Conservation (phyloP, 2,113 vertebrate genomes). For the Myrmecobius fasciatus region DNA sequence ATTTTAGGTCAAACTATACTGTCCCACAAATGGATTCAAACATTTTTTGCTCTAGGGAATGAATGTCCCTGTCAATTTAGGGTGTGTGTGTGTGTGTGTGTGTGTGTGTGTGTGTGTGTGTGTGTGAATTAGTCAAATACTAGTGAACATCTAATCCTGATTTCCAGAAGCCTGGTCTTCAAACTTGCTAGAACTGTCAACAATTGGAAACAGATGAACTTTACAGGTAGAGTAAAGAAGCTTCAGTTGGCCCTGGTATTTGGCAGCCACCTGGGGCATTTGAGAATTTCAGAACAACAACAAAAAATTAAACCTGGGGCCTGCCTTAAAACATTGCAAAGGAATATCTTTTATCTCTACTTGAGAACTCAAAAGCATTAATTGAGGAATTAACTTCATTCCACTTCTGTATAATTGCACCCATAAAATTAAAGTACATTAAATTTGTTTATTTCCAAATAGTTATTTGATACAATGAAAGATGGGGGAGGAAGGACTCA, state of each 20-base stretch:
- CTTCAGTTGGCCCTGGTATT: constrained; percentile 10
- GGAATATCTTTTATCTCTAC: constrained; percentile 55
- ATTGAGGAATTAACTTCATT: constrained; percentile 38
- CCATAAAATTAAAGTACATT: constrained; percentile 42
- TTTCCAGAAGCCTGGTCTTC: constrained; percentile 21
- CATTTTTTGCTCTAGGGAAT: neutral
- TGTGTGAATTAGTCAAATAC: neutral
- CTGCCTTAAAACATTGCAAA: constrained; percentile 14
- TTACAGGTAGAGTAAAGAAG: constrained; percentile 29
- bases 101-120: neutral
- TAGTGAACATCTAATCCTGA: neutral
- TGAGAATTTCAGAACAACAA: constrained; percentile 32
- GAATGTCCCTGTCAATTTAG: neutral
- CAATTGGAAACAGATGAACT: neutral
- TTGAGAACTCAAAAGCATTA: constrained; percentile 48
- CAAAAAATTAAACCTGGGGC: neutral
- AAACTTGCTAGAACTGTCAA: neutral
- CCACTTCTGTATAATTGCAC: constrained; percentile 46
- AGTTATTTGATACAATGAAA: constrained; percentile 50
- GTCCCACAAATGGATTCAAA: neutral
- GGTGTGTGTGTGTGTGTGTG: neutral
- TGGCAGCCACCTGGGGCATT: constrained; percentile 19
- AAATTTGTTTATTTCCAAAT: constrained; percentile 47
- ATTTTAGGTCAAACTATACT: neutral
- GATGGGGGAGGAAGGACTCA: neutral